Evolutionary conservation across 2,113 vertebrate genomes (phyloP).

Genomic region (Rhipidura dahli): DNA sequence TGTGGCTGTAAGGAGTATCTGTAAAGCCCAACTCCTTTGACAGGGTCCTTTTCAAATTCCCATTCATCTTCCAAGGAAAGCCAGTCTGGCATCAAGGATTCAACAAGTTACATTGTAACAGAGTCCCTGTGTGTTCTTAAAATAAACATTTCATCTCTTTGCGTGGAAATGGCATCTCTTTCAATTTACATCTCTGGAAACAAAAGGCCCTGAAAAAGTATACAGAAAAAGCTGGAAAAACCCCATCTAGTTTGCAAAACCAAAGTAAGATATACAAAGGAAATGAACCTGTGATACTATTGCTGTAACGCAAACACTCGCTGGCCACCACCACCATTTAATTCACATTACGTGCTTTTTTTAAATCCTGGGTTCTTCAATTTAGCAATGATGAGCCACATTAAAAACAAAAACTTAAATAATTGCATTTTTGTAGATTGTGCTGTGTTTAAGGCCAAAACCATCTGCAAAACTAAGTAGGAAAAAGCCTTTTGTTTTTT

Average conservation of each 20-base stretch:
- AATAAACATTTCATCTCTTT: conserved; percentile 66
- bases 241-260: conserved; percentile 10
- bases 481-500: not conserved
- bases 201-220: conserved; percentile 62
- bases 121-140: conserved; percentile 58
- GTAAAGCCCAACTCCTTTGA: not conserved
- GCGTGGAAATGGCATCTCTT: conserved; percentile 42
- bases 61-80: conserved; percentile 56
- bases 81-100: conserved; percentile 48
- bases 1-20: not conserved
- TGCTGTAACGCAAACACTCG: conserved; percentile 40
- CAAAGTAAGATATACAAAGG: conserved; percentile 65
- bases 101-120: conserved; percentile 45
- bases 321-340: conserved; percentile 31
- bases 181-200: conserved; percentile 58
- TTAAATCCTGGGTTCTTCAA: not conserved
- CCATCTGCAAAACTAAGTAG: not conserved
- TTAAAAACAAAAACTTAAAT: not conserved
- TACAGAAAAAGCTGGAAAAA: conserved; percentile 57
- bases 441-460: not conserved
- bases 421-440: not conserved
- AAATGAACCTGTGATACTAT: conserved; percentile 65
- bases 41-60: conserved; percentile 18
- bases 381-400: not conserved
- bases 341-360: conserved; percentile 47